Base-by-base conservation (phyloP, 1,140 invertebrate species). In the Homalodisca vitripennis region DNA sequence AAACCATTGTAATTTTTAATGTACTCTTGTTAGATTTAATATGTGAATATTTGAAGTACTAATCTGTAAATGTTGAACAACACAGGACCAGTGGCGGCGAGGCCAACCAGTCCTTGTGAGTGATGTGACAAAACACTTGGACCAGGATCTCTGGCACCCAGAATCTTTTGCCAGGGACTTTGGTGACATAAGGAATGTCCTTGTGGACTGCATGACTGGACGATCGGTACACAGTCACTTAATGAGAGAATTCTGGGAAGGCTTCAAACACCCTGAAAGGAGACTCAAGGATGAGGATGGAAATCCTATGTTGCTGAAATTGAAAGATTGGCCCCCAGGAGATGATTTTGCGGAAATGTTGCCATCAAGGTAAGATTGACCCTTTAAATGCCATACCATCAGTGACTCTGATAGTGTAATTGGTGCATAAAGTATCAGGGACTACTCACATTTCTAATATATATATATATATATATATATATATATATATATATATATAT, bases 251-350 rank as follows among this genome's bases (percentile, higher is more conserved):
- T 98, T 98, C 80, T 98, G 97, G 97, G 94, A 98, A 76, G 96
- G 96, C 27, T 98, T 98, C 80, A 93, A 97, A 73, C 85, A 90
- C 67, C 88, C 91, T 57, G 85, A 86, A 0, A 93, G 92, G 76
- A 84, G 95, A 62, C 81, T 98, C 2, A 88, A 92, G 51, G 94
- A 97, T 80, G 90, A 91, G 3, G 84, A 87, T 48, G 91, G 91
- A n/a, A 89, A 93, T 71, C 89, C 92, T 0, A 96, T 98, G 93
- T 81, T 98, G 32, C 82, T 98, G 22, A 98, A 98, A 78, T 80
- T 99, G 1, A 97, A 97, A 77, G 94, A 97, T 80, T 97, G 97
- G 97, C 97, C 97, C 0, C 93, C 95, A 0, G 92, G 92, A 27
- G 74, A 74, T 47, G 75, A 77, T 55, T 77, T 77, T 73, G 72